phyloP scores from a whole-genome alignment of 1,140 invertebrate genomes.

The Propsilocerus akamusi region DNA sequence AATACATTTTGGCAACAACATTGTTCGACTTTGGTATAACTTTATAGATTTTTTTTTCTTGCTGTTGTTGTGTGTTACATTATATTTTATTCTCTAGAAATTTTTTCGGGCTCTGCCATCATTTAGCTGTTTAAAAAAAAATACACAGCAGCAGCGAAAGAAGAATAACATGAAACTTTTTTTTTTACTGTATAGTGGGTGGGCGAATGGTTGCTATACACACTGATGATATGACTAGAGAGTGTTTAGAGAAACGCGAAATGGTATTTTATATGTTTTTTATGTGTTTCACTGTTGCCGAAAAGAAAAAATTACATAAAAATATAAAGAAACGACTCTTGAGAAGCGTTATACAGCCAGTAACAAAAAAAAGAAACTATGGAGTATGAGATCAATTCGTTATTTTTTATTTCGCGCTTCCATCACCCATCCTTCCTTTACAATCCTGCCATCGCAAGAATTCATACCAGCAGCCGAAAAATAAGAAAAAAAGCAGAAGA shows the following conservation, averaged over 20 bases:
- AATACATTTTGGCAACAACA: not conserved
- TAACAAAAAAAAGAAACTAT: not conserved
- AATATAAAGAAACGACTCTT: not conserved
- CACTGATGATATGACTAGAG: not conserved
- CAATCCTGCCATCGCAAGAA: no score
- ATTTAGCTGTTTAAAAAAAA: no score
- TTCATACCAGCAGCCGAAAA: no score
- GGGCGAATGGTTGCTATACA: not conserved
- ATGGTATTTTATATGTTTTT: slow-evolving; percentile 4
- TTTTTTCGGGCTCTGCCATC: no score
- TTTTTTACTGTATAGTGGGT: not conserved
- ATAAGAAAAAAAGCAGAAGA: no score
- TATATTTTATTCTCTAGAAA: not conserved
- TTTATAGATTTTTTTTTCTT: slow-evolving; percentile 2
- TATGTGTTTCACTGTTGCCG: not conserved
- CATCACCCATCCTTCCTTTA: no score
- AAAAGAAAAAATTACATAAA: no score
- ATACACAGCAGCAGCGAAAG: not conserved
- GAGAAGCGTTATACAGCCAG: not conserved
- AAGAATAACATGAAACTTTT: not conserved
- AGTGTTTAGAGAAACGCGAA: slow-evolving; percentile 2
- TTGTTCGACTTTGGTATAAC: not conserved
- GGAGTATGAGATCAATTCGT: not conserved
- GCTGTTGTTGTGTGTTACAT: not conserved
- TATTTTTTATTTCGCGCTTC: not conserved